Conservation (phyloP, 2,113 vertebrate genomes). For the Agapornis roseicollis region DNA sequence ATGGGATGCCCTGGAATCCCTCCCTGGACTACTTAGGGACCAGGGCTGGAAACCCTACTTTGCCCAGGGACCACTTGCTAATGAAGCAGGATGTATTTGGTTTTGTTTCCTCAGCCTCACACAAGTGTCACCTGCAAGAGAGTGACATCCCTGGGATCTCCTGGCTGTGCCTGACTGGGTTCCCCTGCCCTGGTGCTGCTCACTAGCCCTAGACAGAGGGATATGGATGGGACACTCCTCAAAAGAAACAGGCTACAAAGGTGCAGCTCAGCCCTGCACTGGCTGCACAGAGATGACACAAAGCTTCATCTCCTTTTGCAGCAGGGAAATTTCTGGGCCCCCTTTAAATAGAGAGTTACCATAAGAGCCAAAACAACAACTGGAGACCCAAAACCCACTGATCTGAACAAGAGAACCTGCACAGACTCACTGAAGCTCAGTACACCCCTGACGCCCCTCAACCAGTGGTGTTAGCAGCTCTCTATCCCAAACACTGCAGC, state of each 20-base stretch:
- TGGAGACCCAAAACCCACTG: background rate
- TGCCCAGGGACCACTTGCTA: background rate
- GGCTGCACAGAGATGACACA: background rate
- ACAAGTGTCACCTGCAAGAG: background rate
- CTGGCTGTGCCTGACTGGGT: background rate
- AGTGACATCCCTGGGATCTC: background rate
- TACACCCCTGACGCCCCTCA: background rate
- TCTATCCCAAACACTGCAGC: background rate
- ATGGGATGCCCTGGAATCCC: rapidly evolving
- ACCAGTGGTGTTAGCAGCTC: background rate
- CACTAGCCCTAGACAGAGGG: background rate
- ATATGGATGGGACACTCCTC: background rate
- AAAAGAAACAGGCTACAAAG: background rate
- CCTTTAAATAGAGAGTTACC: background rate
- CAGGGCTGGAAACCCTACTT: background rate
- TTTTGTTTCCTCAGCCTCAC: background rate
- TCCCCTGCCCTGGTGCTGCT: background rate
- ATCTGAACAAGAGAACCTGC: background rate
- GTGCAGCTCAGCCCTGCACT: background rate
- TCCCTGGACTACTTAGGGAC: background rate
- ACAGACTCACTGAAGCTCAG: rapidly evolving
- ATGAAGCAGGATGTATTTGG: background rate
- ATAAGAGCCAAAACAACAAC: background rate
- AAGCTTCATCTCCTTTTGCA: background rate
- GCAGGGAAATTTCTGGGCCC: rapidly evolving